Evolutionary conservation across 2,888 invertebrate species (phyloP).

Genomic region (Campopleginae sp.): DNA sequence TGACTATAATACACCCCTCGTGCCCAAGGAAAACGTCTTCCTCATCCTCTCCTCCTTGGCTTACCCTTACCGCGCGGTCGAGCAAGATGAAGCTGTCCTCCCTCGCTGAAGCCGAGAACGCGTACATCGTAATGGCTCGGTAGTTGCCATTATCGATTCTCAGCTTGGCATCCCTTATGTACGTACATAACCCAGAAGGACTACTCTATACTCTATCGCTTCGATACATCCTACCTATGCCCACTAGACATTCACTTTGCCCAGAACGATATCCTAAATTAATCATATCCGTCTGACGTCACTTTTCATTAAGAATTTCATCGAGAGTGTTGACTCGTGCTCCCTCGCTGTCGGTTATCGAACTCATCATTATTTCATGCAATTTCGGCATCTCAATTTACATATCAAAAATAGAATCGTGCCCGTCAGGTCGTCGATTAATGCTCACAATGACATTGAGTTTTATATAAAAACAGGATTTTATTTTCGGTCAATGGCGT

Average conservation of each 20-base stretch:
- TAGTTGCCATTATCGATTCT: constrained; percentile 63
- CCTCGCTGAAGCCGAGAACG: constrained; percentile 32
- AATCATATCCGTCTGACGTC: constrained; percentile 13
- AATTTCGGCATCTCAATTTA: background rate
- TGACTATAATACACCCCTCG: constrained; percentile 61
- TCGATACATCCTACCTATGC: constrained; percentile 21
- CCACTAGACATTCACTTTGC: constrained; percentile 27
- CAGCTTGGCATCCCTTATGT: constrained; percentile 38
- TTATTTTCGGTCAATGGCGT: no score
- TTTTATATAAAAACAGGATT: no score
- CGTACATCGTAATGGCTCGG: constrained; percentile 55
- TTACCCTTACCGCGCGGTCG: constrained; percentile 16
- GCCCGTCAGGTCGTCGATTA: no score
- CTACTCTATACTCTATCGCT: constrained; percentile 8
- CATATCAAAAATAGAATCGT: background rate
- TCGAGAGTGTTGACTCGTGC: no score
- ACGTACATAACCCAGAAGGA: background rate
- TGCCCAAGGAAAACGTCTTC: constrained; percentile 49
- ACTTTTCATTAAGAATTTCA: no score
- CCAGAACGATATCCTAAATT: constrained; percentile 23
- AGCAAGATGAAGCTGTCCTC: constrained; percentile 60
- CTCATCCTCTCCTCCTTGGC: constrained; percentile 25
- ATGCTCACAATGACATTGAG: no score
- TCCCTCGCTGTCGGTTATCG: background rate
- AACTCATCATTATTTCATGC: background rate